Base-by-base conservation (phyloP, 2,113 vertebrate species). In the Salvelinus sp. region DNA sequence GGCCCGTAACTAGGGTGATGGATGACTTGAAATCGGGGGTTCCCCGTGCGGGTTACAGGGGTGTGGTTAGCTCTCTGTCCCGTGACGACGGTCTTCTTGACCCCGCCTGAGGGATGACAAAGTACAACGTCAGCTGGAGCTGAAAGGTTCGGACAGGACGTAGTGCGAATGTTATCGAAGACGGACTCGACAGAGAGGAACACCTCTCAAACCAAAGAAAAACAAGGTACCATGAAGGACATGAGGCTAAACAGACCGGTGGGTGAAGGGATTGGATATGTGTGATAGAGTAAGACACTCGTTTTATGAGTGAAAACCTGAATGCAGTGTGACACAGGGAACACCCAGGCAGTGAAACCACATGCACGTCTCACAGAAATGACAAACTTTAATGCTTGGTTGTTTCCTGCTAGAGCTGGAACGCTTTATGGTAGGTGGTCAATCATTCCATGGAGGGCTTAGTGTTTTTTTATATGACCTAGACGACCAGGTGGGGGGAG, bases 11-110 rank as follows among this genome's bases (percentile, higher is more conserved):
- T 70, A 96, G 97, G 0, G 85, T 97, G 12, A 99, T 99, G 97
- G 97, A 98, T 2, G 96, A 98, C 83, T 92, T 98, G 70, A 99
- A n/a, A 99, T 98, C 97, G 0, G 97, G 97, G 3, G 96, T 98
- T 1, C 97, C 97, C 3, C 94, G 97, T 2, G 95, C 95, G 0
- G 96, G 97, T 0, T 99, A 98, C 86, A 93, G 94, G 63, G 97
- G 96, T n/a, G 73, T 98, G 0, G 96, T 99, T 79, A 94, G 93
- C 87, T 95, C 98, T 81, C 87, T 96, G 5, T 94, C 94, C 22
- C 92, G 95, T 0, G 96, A 0, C 92, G 95, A 0, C 92, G 97
- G 93, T 99, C 9, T 96, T 95, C 77, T 80, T 99, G 50, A 96
- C 96, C 0, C 97, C 97, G 0, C 95, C 96, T 0, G 78, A 93